phyloP scores from a whole-genome alignment of 2,888 invertebrate genomes.

The Cyclophora punctaria region DNA sequence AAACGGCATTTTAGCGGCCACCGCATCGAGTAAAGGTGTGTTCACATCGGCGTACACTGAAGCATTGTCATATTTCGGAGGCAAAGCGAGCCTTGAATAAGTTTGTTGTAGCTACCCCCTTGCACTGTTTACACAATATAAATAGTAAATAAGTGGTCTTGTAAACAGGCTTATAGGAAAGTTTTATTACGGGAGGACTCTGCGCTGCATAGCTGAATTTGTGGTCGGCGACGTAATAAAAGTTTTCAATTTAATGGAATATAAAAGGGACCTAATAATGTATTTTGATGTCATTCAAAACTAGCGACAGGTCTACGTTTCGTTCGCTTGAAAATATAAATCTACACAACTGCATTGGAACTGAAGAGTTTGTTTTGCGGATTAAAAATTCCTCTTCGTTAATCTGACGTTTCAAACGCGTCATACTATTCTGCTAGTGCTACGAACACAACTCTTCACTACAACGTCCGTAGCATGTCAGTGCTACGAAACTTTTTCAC shows the following conservation, averaged over 20 bases:
- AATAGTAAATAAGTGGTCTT: constrained; percentile 53
- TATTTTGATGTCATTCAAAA: neutral
- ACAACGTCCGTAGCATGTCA: too few relatives aligned
- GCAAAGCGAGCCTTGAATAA: constrained; percentile 49
- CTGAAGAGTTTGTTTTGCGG: too few relatives aligned
- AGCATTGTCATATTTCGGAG: constrained; percentile 65
- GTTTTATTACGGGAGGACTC: constrained; percentile 37
- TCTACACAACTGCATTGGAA: too few relatives aligned
- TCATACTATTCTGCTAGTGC: too few relatives aligned
- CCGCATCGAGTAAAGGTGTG: constrained; percentile 48
- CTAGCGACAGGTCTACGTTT: neutral
- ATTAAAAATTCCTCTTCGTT: too few relatives aligned
- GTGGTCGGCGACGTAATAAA: constrained; percentile 2
- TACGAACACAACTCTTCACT: too few relatives aligned
- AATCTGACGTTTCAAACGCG: too few relatives aligned
- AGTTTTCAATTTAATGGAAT: neutral
- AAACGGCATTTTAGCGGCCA: constrained; percentile 38
- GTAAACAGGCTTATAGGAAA: constrained; percentile 54
- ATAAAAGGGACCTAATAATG: neutral
- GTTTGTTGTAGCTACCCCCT: constrained; percentile 52
- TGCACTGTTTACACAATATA: constrained; percentile 52
- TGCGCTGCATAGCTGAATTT: constrained; percentile 2
- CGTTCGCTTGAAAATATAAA: constrained; percentile 1
- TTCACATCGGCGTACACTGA: constrained; percentile 52
- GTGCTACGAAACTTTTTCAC: too few relatives aligned